phyloP scores from a whole-genome alignment of 2,113 vertebrate genomes.

The Trichomycterus rosablanca region DNA sequence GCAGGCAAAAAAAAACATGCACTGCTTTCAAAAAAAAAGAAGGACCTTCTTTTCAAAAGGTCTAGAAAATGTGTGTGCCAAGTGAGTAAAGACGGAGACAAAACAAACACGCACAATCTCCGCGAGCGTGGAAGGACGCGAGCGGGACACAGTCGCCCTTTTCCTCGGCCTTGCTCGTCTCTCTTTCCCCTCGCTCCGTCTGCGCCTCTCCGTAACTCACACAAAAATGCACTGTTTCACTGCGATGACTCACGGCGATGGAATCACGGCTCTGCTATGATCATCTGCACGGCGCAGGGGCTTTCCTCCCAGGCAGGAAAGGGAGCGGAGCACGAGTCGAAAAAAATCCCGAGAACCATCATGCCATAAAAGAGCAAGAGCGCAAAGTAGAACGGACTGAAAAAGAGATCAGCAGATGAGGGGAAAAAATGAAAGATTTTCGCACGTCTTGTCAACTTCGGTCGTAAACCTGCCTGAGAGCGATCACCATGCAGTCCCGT shows the following conservation, averaged over 20 bases:
- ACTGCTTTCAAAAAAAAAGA: not conserved
- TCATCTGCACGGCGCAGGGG: constrained; percentile 42
- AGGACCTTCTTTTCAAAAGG: constrained; percentile 13
- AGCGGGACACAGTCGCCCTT: constrained; percentile 30
- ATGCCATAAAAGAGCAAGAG: constrained; percentile 9
- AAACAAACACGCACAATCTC: constrained; percentile 23
- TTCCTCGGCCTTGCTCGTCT: constrained; percentile 13
- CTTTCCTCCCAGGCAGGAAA: constrained; percentile 46
- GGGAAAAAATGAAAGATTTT: not conserved
- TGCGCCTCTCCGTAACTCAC: constrained; percentile 40
- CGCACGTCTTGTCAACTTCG: not conserved
- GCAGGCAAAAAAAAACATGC: constrained; percentile 5
- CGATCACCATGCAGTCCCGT: constrained; percentile 41
- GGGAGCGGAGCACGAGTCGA: constrained; percentile 30
- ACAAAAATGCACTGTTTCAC: constrained; percentile 50
- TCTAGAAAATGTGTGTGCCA: constrained; percentile 1
- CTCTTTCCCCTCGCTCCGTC: constrained; percentile 15
- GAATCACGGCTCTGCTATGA: constrained; percentile 46
- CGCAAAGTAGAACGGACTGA: not conserved
- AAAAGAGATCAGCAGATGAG: not conserved
- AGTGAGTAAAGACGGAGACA: constrained; percentile 16
- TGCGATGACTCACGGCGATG: constrained; percentile 46
- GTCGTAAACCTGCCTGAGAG: not conserved
- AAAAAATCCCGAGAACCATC: not conserved
- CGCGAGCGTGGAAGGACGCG: constrained; percentile 27